These are phyloP conservation scores for Rhabdophis nuchalis DNA, from an alignment of 2,797 vertebrate genomes.

Conservation along the genomic window DNA sequence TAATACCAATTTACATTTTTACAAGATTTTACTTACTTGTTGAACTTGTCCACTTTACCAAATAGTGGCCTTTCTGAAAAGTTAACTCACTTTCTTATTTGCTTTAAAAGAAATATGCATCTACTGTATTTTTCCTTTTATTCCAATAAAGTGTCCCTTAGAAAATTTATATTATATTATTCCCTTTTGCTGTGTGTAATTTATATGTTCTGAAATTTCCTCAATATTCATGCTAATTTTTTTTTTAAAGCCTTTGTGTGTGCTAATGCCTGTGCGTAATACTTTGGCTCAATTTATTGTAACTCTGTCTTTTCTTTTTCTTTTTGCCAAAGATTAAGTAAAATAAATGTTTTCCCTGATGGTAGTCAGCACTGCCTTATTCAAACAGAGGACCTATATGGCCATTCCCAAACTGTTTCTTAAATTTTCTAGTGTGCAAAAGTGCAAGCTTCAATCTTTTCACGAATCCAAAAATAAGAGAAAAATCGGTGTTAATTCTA, in stretches of 20 bases:
- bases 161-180: slow-evolving; percentile 71
- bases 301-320: slow-evolving; percentile 52
- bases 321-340: slow-evolving; percentile 71
- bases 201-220: slow-evolving; percentile 65
- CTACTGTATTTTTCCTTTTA: slow-evolving; percentile 72
- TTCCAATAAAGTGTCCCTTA: slow-evolving; percentile 70
- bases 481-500: slow-evolving; percentile 27
- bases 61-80: slow-evolving; percentile 73
- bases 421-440: slow-evolving; percentile 57
- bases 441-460: slow-evolving; percentile 56
- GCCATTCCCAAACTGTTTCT: slow-evolving; percentile 21
- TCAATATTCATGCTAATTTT: slow-evolving; percentile 48
- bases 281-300: slow-evolving; percentile 68
- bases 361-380: slow-evolving; percentile 55
- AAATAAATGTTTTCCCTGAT: slow-evolving; percentile 55
- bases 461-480: slow-evolving; percentile 19
- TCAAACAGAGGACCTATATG: slow-evolving; percentile 49
- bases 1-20: slow-evolving; percentile 75
- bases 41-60: slow-evolving; percentile 66
- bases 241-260: slow-evolving; percentile 35
- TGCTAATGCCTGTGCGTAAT: slow-evolving; percentile 48
- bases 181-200: slow-evolving; percentile 64
- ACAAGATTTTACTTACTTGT: slow-evolving; percentile 68
- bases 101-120: slow-evolving; percentile 67
- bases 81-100: slow-evolving; percentile 70